Percentiles rank a stretch among this genome's conserved stretches.
Evolutionary conservation across 2,888 invertebrate genomes (phyloP).

Genomic region (Quadroppia sp.): DNA sequence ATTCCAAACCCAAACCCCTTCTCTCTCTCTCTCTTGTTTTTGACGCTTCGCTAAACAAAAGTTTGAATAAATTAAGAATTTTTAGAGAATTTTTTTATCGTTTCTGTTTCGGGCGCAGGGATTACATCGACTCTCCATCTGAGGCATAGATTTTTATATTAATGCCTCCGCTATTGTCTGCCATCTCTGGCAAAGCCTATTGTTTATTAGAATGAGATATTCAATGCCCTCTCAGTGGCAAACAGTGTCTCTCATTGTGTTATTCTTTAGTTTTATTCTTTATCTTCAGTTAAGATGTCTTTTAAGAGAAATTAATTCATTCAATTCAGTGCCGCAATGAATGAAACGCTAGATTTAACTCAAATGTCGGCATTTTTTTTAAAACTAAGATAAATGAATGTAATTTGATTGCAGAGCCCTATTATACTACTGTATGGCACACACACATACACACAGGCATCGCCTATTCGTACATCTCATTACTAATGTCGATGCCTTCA

Average conservation of each 20-base stretch:
- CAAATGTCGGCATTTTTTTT: conserved; percentile 39
- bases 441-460: background rate
- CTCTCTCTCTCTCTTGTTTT: conserved; percentile 32
- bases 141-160: conserved; percentile 23
- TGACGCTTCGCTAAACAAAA: conserved; percentile 37
- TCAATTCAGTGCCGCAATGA: conserved; percentile 38
- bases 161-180: conserved; percentile 15
- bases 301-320: conserved; percentile 42
- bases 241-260: background rate
- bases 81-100: background rate
- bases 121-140: conserved; percentile 20
- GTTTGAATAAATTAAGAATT: conserved; percentile 39
- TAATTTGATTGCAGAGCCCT: conserved; percentile 37
- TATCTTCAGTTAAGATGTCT: conserved; percentile 38
- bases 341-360: conserved; percentile 41
- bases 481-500: conserved; percentile 35
- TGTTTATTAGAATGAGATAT: conserved; percentile 33
- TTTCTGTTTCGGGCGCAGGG: conserved; percentile 19
- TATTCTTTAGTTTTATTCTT: background rate
- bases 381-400: conserved; percentile 41
- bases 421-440: background rate
- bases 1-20: conserved; percentile 6
- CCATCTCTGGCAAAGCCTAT: conserved; percentile 24
- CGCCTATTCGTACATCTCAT: conserved; percentile 5
- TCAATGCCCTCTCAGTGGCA: background rate